Evolutionary conservation across 37 sponge, comb jelly and placozoan species (phyloP).

Genomic region (Tethya wilhelma): DNA sequence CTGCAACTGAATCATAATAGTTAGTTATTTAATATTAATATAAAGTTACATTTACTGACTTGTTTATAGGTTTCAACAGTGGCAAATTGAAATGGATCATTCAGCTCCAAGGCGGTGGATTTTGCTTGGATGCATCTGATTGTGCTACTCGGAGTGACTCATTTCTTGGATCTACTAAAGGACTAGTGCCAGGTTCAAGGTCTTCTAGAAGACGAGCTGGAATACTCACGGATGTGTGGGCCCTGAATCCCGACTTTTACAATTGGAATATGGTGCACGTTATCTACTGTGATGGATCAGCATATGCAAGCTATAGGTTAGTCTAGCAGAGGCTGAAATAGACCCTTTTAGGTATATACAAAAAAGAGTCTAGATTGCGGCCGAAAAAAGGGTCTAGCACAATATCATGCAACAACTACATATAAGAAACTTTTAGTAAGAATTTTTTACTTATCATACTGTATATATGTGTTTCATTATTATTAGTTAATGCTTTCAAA

Average conservation of each 20-base stretch:
- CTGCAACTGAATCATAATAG: no score
- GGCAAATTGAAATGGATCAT: constrained; percentile 71
- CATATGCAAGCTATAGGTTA: constrained; percentile 77
- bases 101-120: constrained; percentile 82
- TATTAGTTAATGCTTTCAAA: no score
- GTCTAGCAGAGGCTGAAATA: no score
- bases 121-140: constrained; percentile 50
- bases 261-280: constrained; percentile 74
- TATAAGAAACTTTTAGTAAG: no score
- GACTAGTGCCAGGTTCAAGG: constrained; percentile 31
- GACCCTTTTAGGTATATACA: no score
- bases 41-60: no score
- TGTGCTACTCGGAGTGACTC: constrained; percentile 73
- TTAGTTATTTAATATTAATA: no score
- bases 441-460: no score
- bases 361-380: no score
- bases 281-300: constrained; percentile 86
- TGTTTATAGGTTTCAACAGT: constrained; percentile 6
- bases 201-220: constrained; percentile 35
- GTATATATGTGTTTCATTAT: background rate
- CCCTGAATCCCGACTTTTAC: constrained; percentile 71
- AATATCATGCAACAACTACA: no score
- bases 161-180: constrained; percentile 67
- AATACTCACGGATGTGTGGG: constrained; percentile 48
- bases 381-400: no score